Evolutionary conservation across 2,888 invertebrate genomes (phyloP).

Genomic region (Phlogophora meticulosa): DNA sequence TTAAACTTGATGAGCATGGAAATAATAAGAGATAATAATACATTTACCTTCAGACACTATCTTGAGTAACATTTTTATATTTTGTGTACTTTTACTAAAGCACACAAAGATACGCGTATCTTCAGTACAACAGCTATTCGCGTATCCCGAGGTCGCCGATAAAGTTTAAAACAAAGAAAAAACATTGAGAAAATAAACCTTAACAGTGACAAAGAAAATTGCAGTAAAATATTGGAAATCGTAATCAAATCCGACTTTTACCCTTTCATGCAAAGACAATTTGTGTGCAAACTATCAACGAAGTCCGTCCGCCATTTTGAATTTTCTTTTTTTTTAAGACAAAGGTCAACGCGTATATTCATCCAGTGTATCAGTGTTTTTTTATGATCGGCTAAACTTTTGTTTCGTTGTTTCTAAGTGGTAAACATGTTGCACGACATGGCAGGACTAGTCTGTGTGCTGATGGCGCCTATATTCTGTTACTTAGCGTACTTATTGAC

Average conservation of each 20-base stretch:
- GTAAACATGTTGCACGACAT: conserved; percentile 65
- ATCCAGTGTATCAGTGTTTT: not conserved
- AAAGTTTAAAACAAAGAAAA: not conserved
- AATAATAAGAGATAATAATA: conserved; percentile 15
- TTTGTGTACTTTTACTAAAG: conserved; percentile 51
- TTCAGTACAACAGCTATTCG: conserved; percentile 47
- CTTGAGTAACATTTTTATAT: conserved; percentile 37
- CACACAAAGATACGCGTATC: conserved; percentile 50
- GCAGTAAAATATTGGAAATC: not conserved
- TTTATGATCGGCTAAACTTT: not conserved
- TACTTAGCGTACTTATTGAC: conserved; percentile 72
- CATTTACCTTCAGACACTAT: conserved; percentile 51
- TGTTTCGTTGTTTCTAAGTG: not conserved
- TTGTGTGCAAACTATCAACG: not conserved
- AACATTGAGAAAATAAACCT: not conserved
- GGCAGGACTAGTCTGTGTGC: conserved; percentile 70
- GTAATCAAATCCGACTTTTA: not conserved
- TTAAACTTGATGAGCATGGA: conserved; percentile 48
- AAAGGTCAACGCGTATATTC: not conserved
- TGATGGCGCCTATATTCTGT: conserved; percentile 72
- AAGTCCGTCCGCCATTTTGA: conserved; percentile 10
- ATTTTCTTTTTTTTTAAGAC: not conserved
- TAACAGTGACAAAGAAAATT: not conserved
- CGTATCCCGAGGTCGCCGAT: conserved; percentile 27
- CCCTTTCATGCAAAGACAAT: not conserved